These are phyloP conservation scores for Argya squamiceps DNA, from an alignment of 2,797 vertebrate species.

Conservation along the genomic window DNA sequence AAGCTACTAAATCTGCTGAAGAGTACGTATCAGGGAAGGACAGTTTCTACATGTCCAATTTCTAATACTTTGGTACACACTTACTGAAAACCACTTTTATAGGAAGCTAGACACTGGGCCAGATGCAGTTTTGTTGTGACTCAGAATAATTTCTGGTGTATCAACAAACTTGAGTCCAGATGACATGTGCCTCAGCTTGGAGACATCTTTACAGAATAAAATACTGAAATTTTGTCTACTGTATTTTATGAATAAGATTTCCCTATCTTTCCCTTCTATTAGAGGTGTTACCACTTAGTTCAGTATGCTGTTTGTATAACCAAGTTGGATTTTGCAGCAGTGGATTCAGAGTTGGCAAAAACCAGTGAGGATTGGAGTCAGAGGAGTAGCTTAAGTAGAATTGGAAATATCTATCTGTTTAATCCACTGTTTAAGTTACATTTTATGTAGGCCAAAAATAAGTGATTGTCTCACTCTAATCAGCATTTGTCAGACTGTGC, in stretches of 20 bases:
- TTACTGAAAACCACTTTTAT: not conserved
- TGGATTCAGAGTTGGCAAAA: not conserved
- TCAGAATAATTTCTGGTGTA: not conserved
- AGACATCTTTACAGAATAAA: not conserved
- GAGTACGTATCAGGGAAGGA: not conserved
- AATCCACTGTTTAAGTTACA: not conserved
- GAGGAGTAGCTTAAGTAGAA: not conserved
- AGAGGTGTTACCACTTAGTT: not conserved
- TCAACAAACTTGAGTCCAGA: not conserved
- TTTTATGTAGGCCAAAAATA: not conserved
- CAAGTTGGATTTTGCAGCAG: not conserved
- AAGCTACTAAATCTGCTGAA: not conserved
- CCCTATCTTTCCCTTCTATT: not conserved
- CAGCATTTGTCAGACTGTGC: not conserved
- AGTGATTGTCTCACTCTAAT: not conserved
- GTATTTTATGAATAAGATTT: not conserved
- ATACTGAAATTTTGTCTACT: not conserved
- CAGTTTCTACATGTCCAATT: not conserved
- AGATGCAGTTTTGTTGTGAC: not conserved
- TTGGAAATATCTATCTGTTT: not conserved
- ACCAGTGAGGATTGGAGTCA: fast-evolving
- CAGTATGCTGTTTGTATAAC: not conserved
- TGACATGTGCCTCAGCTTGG: not conserved
- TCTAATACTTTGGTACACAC: not conserved
- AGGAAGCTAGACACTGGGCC: not conserved